Evolutionary conservation across 2,888 invertebrate species (phyloP).

Genomic region (Hirtodrosophila confusa): DNA sequence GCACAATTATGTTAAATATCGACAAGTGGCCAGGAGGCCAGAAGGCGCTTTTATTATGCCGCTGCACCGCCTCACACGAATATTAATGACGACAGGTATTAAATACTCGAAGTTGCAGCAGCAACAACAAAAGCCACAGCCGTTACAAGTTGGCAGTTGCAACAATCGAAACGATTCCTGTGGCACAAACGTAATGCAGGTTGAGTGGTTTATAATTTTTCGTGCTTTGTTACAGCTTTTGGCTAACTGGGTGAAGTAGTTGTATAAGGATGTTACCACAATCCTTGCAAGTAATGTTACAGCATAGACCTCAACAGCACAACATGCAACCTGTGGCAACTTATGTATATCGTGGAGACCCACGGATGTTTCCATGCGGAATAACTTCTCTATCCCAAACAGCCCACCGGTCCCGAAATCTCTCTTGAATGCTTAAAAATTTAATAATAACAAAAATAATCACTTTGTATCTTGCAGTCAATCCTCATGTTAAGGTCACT

Average conservation of each 20-base stretch:
- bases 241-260: slow-evolving; percentile 55
- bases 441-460: too few relatives aligned
- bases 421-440: too few relatives aligned
- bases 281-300: slow-evolving; percentile 4
- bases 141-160: slow-evolving; percentile 16
- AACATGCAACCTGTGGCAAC: neutral
- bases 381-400: too few relatives aligned
- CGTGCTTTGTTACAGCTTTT: slow-evolving; percentile 31
- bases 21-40: slow-evolving; percentile 70
- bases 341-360: too few relatives aligned
- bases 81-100: slow-evolving; percentile 67
- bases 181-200: slow-evolving; percentile 48
- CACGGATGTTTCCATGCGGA: too few relatives aligned
- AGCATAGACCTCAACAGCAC: neutral
- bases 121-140: slow-evolving; percentile 14
- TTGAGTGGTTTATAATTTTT: slow-evolving; percentile 51
- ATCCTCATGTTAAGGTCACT: too few relatives aligned
- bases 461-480: too few relatives aligned
- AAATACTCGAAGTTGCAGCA: slow-evolving; percentile 63
- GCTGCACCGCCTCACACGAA: slow-evolving; percentile 34
- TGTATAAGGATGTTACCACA: neutral
- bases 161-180: slow-evolving; percentile 50
- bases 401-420: too few relatives aligned
- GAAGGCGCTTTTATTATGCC: slow-evolving; percentile 59
- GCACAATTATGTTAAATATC: slow-evolving; percentile 82